A percentile compares a stretch with the other conserved stretches of the same genome.
Conservation (phyloP, 2,888 invertebrate species). For the Melinaea marsaeus region DNA sequence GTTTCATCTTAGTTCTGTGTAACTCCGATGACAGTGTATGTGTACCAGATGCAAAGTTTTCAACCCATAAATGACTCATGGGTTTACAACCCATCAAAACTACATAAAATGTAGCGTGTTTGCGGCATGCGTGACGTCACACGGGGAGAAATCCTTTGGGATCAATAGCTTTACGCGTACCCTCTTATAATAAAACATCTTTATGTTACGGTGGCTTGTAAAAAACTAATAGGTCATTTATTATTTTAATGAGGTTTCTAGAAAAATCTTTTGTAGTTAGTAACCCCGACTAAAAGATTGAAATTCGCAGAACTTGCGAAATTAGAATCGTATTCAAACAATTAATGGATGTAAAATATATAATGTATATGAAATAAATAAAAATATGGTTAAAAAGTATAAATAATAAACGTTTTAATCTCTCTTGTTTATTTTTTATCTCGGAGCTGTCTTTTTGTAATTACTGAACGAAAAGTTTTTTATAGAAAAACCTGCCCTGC, state of each 20-base stretch:
- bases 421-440: background rate
- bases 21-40: constrained; percentile 6
- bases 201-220: too few relatives aligned
- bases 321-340: too few relatives aligned
- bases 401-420: background rate
- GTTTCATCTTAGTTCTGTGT: background rate
- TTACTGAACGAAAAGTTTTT: constrained; percentile 10
- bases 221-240: too few relatives aligned
- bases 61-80: constrained; percentile 40
- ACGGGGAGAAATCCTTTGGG: constrained; percentile 43
- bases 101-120: constrained; percentile 39
- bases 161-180: constrained; percentile 42
- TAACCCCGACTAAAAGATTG: too few relatives aligned
- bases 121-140: constrained; percentile 39
- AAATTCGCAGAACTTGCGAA: too few relatives aligned
- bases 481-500: constrained; percentile 11
- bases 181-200: constrained; percentile 17
- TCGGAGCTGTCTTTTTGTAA: constrained; percentile 6
- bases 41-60: constrained; percentile 32
- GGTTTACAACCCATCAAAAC: constrained; percentile 44
- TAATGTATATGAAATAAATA: background rate
- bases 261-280: too few relatives aligned
- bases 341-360: background rate
- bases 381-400: background rate
- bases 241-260: too few relatives aligned